Percentiles rank a stretch among this genome's conserved stretches.
Evolutionary conservation across 2,888 invertebrate genomes (phyloP).

Genomic region (Mimachlamys varia): DNA sequence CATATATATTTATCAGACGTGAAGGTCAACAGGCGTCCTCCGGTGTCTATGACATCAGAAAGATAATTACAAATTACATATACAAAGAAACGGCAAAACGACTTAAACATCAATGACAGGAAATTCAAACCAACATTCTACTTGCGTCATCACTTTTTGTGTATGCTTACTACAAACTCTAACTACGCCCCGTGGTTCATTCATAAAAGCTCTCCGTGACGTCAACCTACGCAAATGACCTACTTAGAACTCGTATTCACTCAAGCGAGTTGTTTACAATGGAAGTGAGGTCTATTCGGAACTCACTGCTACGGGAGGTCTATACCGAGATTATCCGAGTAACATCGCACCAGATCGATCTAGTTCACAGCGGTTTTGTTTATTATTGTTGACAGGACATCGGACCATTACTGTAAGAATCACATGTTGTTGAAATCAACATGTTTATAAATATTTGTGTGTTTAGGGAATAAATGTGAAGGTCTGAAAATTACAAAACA

Average conservation of each 20-base stretch:
- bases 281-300: background rate
- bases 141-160: background rate
- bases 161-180: background rate
- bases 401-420: background rate
- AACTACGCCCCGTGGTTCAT: background rate
- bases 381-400: background rate
- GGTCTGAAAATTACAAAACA: too few relatives aligned
- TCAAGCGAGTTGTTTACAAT: slow-evolving; percentile 18
- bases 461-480: too few relatives aligned
- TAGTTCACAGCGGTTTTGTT: background rate
- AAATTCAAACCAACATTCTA: background rate
- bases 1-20: background rate
- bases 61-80: background rate
- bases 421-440: background rate
- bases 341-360: background rate
- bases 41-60: background rate
- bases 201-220: slow-evolving; percentile 24
- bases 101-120: background rate
- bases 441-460: too few relatives aligned
- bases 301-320: background rate
- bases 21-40: background rate
- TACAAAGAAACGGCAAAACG: background rate
- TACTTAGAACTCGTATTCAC: slow-evolving; percentile 8
- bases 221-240: slow-evolving; percentile 3
- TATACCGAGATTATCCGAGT: background rate